A percentile compares a stretch with the other conserved stretches of the same genome.
Evolutionary conservation across 2,888 invertebrate genomes (phyloP).

Genomic region (Cheilosia vulpina): DNA sequence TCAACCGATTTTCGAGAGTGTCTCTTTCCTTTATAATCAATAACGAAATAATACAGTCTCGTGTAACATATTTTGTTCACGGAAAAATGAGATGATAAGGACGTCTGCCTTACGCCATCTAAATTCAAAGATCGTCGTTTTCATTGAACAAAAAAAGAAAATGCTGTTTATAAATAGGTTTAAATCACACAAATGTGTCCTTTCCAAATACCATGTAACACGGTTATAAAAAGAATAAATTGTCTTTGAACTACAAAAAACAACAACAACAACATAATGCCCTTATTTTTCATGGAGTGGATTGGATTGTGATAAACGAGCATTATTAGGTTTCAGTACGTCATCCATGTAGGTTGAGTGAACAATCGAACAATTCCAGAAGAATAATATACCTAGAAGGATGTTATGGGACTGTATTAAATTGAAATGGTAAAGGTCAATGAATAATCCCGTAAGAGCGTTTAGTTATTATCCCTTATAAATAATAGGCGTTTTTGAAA

Average conservation of each 20-base stretch:
- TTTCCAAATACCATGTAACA: neutral
- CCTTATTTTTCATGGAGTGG: constrained; percentile 33
- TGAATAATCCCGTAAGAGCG: too few relatives aligned
- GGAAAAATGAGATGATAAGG: neutral
- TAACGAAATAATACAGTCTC: constrained; percentile 43
- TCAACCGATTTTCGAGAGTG: constrained; percentile 47
- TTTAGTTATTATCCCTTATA: neutral
- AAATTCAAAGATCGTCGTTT: constrained; percentile 24
- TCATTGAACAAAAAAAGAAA: neutral
- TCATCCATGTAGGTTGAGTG: neutral
- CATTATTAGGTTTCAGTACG: constrained; percentile 9
- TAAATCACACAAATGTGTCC: neutral
- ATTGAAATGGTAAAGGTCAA: too few relatives aligned
- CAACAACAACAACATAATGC: constrained; percentile 10
- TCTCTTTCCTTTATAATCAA: constrained; percentile 44
- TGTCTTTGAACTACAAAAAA: constrained; percentile 14
- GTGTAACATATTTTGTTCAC: constrained; percentile 27
- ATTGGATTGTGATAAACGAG: neutral
- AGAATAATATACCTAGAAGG: too few relatives aligned
- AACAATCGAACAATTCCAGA: too few relatives aligned
- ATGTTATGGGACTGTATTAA: too few relatives aligned
- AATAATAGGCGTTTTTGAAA: too few relatives aligned
- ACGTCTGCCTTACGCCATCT: constrained; percentile 8
- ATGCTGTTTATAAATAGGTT: neutral
- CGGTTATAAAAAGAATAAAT: constrained; percentile 11